Base-by-base conservation (phyloP, 2,888 invertebrate species). In the Gymnosoma rotundatum region DNA sequence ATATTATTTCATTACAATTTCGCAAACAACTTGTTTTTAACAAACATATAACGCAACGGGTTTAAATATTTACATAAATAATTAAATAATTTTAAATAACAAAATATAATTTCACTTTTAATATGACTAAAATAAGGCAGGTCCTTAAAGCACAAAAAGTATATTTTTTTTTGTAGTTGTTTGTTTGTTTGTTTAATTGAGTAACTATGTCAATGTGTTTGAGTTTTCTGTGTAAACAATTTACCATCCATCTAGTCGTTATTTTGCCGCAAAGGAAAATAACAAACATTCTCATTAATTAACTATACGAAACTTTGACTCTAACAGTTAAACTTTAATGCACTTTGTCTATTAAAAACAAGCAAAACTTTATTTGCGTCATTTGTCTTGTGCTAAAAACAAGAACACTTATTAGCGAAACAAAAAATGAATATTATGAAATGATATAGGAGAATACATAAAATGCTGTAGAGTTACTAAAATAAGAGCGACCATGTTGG, bases 321-420 rank as follows among this genome's bases (percentile, higher is more conserved):
- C 50, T n/a, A 70, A 84, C 70, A 69, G 74, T 72, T 69, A 81
- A 78, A 84, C 81, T 84, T 69, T 45, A 66, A 61, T 84, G 81
- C 73, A 84, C 84, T 84, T 82, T 78, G 84, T 74, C 50, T 74
- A 60, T 20, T 70, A 64, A 38, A 66, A 82, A 60, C n/a, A 18
- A 52, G 58, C 66, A 73, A 64, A 81, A 78, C 56, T 78, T 80
- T 72, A 48, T 69, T 81, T 42, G 60, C 76, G 52, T 67, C 83
- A 56, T 83, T 76, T 76, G 76, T 80, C 73, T 83, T 79, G 42
- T 64, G 63, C 32, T 54, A 38, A 74, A 63, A 61, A 58, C 36
- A 58, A n/a, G 20, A 21, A 56, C 45, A 48, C 20, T 63, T 21
- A 20, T 5, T 64, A 60, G 12, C n/a, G 50, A 63, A 45, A 20